These are phyloP conservation scores for Plusia festucae DNA, from an alignment of 2,888 invertebrate genomes.

Conservation along the genomic window DNA sequence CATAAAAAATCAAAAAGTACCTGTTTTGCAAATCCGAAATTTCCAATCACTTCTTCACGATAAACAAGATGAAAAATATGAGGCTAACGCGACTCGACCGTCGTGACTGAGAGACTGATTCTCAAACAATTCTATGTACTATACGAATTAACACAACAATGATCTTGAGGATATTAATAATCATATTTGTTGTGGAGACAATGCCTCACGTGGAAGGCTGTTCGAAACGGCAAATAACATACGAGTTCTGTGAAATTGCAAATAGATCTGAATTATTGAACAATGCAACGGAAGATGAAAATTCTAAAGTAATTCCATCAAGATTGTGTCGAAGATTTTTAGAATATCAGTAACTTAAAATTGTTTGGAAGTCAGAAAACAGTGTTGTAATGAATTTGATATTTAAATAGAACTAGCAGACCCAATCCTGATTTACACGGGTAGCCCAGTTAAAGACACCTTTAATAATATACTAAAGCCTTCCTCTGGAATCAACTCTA, in stretches of 20 bases:
- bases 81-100: slow-evolving; percentile 1
- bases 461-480: too few species aligned
- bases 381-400: too few species aligned
- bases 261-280: not conserved
- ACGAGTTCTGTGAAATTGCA: not conserved
- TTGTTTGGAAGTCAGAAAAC: too few species aligned
- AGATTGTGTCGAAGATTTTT: too few species aligned
- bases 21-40: not conserved
- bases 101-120: slow-evolving; percentile 10
- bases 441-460: too few species aligned
- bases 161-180: slow-evolving; percentile 8
- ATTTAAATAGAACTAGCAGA: too few species aligned
- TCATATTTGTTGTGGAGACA: slow-evolving; percentile 6
- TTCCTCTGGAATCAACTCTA: too few species aligned
- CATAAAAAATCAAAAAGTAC: not conserved
- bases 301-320: too few species aligned
- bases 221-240: not conserved
- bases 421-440: too few species aligned
- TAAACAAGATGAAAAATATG: not conserved
- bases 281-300: too few species aligned
- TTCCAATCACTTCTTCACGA: not conserved
- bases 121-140: slow-evolving; percentile 11
- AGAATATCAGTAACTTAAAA: too few species aligned
- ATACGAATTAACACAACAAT: slow-evolving; percentile 10
- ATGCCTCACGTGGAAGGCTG: slow-evolving; percentile 5